Conservation (phyloP, 2,113 vertebrate species). For the Procapra przewalskii region DNA sequence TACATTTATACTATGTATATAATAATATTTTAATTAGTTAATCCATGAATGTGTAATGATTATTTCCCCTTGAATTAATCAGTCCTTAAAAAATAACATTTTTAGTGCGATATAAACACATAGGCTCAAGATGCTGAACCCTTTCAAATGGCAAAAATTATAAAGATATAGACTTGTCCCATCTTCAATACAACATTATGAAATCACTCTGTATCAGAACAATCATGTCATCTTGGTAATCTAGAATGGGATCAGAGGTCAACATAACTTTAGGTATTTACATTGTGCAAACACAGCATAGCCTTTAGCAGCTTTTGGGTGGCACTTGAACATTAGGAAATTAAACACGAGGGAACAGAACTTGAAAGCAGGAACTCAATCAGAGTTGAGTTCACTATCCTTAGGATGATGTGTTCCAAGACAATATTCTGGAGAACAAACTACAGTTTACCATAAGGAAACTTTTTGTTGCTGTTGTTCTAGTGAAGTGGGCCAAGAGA, state of each 20-base stretch:
- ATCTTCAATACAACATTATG: background rate
- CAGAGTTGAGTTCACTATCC: background rate
- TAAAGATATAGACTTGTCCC: background rate
- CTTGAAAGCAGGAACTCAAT: background rate
- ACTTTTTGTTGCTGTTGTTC: background rate
- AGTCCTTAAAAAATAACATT: background rate
- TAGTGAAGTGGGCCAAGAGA: background rate
- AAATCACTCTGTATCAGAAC: background rate
- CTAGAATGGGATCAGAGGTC: constrained; percentile 18
- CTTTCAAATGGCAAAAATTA: background rate
- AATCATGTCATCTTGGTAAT: background rate
- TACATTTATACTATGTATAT: background rate
- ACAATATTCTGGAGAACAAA: background rate
- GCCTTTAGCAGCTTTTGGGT: background rate
- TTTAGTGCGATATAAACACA: background rate
- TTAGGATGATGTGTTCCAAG: background rate
- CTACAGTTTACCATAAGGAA: background rate
- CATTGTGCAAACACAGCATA: background rate
- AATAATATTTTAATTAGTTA: background rate
- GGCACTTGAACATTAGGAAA: background rate
- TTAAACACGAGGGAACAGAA: background rate
- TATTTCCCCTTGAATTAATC: background rate
- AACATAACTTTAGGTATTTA: background rate
- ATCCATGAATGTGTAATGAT: background rate
- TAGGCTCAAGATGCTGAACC: background rate